A percentile compares a stretch with the other conserved stretches of the same genome.
These are phyloP conservation scores for Smutsia temminckii DNA, from an alignment of 2,797 vertebrate genomes.

Conservation along the genomic window DNA sequence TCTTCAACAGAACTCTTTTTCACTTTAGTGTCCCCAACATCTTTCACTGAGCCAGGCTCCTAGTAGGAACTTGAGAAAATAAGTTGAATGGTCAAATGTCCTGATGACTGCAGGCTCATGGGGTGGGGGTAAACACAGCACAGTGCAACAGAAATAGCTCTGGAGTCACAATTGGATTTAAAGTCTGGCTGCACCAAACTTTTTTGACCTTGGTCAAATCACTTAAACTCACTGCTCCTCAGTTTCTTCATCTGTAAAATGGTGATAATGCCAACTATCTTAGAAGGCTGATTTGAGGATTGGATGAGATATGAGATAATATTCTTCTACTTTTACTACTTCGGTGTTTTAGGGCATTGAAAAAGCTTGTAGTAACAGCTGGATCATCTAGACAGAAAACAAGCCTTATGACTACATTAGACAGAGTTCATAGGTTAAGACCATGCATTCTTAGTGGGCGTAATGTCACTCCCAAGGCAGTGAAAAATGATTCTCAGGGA, in stretches of 20 bases:
- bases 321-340: conserved; percentile 3
- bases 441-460: background rate
- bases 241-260: conserved; percentile 15
- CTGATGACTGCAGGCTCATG: background rate
- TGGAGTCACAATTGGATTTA: background rate
- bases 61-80: background rate
- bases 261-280: background rate
- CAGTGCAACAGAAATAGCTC: background rate
- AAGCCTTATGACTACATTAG: background rate
- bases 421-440: background rate
- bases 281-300: background rate
- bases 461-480: background rate
- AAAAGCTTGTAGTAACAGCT: background rate
- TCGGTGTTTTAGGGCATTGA: background rate
- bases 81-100: background rate
- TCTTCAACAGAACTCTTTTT: background rate
- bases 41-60: background rate
- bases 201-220: background rate
- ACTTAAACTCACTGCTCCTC: conserved; percentile 20
- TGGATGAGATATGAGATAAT: background rate
- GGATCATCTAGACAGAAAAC: background rate
- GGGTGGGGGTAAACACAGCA: background rate
- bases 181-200: background rate
- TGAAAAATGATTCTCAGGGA: background rate
- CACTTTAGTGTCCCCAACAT: background rate